Base-by-base conservation (phyloP, 2,888 invertebrate species). In the Dione juno region DNA sequence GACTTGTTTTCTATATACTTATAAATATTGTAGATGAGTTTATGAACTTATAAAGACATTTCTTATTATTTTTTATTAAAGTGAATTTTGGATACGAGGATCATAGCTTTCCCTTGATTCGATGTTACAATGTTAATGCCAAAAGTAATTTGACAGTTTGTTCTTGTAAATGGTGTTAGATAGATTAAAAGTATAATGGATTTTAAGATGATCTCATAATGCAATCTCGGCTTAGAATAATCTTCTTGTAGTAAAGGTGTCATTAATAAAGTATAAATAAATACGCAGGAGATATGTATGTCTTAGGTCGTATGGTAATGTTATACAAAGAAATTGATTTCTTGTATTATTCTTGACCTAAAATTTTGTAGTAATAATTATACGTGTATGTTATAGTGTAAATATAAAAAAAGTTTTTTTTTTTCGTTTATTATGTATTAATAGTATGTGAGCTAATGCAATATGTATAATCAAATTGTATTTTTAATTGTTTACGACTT, bases 191-290 rank as follows among this genome's bases (percentile, higher is more conserved):
- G 66, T 63, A 59, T 69, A 69, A 72, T 63, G 45, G 54, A 67
- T 74, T 75, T 69, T 74, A 84, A 82, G 81, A 84, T 90, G 91
- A 91, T 91, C 91, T 91, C 91, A 90, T 79, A 79, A 77, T 77
- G 84, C 83, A 82, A 83, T 84, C 80, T 84, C 80, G 82, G 82
- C 81, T 81, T 82, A 83, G 80, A 67, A 78, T 82, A 81, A 77
- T 68, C 45, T 69, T 67, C 70, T 73, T 57, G 61, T 65, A 64
- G 21, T 50, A 66, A 69, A 69, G 41, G 70, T 70, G 64, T 66
- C 59, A 69, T 63, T 58, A 69, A 67, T 37, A 70, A 69, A 77
- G 74, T 69, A 28, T 28, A 28, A 28, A 28, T 28, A 59, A 77
- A 78, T 50, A 79, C 79, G 77, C 79, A 79, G 80, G 75, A 73